Percentiles rank a stretch among this genome's conserved stretches.
phyloP scores from a whole-genome alignment of 1,140 invertebrate genomes.

The Sminthurinus signatus region DNA sequence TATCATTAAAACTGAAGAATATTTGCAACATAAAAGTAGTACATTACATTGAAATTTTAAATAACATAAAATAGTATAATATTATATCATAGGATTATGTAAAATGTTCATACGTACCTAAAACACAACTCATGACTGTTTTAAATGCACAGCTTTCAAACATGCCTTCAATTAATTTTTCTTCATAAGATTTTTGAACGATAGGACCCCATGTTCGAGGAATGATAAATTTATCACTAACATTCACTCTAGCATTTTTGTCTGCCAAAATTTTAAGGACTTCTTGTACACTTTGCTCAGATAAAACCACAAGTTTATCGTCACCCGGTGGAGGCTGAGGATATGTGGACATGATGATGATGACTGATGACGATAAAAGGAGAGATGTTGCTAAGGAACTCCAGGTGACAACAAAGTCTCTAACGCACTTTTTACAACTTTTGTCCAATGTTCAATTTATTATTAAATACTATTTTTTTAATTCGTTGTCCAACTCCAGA shows the following conservation, averaged over 20 bases:
- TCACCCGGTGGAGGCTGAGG: too few species aligned
- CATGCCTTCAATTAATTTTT: constrained; percentile 73
- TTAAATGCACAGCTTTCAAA: constrained; percentile 93
- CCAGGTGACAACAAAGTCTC: neutral
- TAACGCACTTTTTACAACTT: too few species aligned
- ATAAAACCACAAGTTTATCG: neutral
- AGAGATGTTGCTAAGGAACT: neutral
- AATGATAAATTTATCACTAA: constrained; percentile 57
- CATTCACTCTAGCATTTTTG: too few species aligned
- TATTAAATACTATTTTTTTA: too few species aligned
- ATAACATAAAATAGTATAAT: neutral
- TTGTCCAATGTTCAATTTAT: too few species aligned
- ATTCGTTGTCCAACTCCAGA: too few species aligned
- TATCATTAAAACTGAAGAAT: neutral
- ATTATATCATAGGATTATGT: neutral
- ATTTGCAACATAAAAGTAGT: neutral
- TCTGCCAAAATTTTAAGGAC: neutral
- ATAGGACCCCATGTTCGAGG: constrained; percentile 66
- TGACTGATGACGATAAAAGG: neutral
- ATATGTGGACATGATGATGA: neutral
- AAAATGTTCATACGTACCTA: constrained; percentile 56
- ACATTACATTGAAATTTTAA: neutral
- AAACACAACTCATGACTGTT: constrained; percentile 77
- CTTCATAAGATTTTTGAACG: constrained; percentile 74
- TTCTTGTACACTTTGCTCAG: neutral